These are phyloP conservation scores for Aphis gossypii DNA, from an alignment of 1,140 invertebrate species.

Conservation along the genomic window DNA sequence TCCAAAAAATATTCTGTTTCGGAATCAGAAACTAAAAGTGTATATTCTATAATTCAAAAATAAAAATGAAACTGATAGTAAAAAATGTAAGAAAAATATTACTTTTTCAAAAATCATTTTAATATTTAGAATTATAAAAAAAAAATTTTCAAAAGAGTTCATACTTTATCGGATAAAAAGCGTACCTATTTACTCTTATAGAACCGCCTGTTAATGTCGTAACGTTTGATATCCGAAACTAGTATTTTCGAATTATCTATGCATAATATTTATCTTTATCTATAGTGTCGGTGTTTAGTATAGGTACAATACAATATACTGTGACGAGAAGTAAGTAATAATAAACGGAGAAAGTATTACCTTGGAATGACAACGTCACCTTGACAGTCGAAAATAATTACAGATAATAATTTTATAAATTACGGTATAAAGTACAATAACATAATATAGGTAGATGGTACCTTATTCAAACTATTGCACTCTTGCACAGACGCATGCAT, in stretches of 20 bases:
- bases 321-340: background rate
- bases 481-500: background rate
- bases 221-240: background rate
- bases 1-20: background rate
- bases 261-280: background rate
- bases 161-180: background rate
- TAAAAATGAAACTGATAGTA: background rate
- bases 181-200: background rate
- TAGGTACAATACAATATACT: background rate
- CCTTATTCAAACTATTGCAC: background rate
- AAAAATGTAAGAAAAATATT: too few relatives aligned
- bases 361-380: background rate
- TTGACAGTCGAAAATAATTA: slow-evolving; percentile 25
- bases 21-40: background rate
- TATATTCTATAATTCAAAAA: background rate
- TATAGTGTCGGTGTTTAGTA: background rate
- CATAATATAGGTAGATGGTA: background rate
- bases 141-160: too few relatives aligned
- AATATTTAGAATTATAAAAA: too few relatives aligned
- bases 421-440: background rate
- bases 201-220: background rate
- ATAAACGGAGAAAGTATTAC: slow-evolving; percentile 14
- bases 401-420: background rate
- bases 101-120: too few relatives aligned
- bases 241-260: slow-evolving; percentile 18